Evolutionary conservation across 2,888 invertebrate species (phyloP).

Genomic region (Rhagonycha lutea): DNA sequence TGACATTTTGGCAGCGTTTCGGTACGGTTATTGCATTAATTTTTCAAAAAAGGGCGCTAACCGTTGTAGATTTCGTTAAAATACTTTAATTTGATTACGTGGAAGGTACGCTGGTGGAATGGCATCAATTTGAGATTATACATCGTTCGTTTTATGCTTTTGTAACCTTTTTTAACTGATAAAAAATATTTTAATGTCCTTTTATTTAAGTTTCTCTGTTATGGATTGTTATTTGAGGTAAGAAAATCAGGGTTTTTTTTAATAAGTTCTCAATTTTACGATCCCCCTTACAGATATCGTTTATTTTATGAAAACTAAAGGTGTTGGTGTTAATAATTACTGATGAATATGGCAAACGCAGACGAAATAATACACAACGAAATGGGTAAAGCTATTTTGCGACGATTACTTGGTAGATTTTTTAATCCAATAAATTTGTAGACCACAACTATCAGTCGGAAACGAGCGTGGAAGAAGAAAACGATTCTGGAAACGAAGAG

Average conservation of each 20-base stretch:
- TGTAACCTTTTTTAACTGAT: not conserved
- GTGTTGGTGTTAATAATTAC: not conserved
- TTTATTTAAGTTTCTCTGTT: not conserved
- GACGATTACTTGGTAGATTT: not conserved
- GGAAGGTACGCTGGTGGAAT: not conserved
- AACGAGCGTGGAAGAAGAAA: constrained; percentile 35
- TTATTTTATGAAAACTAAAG: not conserved
- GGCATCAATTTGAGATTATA: not conserved
- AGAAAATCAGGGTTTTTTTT: not conserved
- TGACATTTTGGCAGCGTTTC: constrained; percentile 25
- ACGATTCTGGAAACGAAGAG: constrained; percentile 35
- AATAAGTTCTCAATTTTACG: not conserved
- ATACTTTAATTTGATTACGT: not conserved
- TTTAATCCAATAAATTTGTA: constrained; percentile 2
- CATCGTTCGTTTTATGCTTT: not conserved
- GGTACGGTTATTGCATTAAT: not conserved
- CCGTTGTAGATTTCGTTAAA: not conserved
- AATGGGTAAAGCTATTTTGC: not conserved
- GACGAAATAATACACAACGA: constrained; percentile 14
- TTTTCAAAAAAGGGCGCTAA: not conserved
- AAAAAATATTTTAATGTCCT: not conserved
- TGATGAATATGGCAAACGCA: constrained; percentile 13
- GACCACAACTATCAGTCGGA: constrained; percentile 24
- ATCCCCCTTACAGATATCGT: not conserved
- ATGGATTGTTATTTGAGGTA: not conserved